These are phyloP conservation scores for Dromaius novaehollandiae DNA, from an alignment of 2,113 vertebrate genomes.

Conservation along the genomic window DNA sequence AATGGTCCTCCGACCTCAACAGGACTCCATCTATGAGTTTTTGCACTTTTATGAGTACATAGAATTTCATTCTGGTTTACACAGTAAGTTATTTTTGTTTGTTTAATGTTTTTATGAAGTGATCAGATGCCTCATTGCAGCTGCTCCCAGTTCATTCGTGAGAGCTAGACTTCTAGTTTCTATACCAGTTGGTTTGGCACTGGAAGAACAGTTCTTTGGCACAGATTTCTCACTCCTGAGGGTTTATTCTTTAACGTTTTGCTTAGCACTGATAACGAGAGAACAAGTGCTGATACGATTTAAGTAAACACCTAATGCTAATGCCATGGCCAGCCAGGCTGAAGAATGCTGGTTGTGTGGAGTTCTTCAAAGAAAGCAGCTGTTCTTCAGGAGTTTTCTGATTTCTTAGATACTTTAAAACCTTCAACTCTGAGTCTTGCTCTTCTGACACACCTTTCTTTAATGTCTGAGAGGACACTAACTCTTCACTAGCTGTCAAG, in stretches of 20 bases:
- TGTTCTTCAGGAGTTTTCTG: neutral
- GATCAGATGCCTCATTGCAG: neutral
- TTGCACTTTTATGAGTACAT: neutral
- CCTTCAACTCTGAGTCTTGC: neutral
- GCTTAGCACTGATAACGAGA: neutral
- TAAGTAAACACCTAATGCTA: neutral
- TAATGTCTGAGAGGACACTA: neutral
- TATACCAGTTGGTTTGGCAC: neutral
- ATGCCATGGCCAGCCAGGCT: neutral
- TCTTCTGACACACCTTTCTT: neutral
- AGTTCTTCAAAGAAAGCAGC: neutral
- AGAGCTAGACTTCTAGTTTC: neutral
- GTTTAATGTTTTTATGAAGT: neutral
- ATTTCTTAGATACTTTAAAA: neutral
- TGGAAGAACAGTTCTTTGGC: neutral
- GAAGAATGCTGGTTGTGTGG: neutral
- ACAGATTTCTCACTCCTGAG: neutral
- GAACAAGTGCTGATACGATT: neutral
- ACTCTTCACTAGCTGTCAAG: neutral
- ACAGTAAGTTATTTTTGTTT: neutral
- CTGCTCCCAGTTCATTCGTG: neutral
- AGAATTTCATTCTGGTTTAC: neutral
- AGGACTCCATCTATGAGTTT: neutral
- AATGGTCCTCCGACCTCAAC: neutral
- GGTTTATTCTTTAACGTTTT: neutral